phyloP scores from a whole-genome alignment of 2,797 vertebrate species.

The Gouania willdenowi region DNA sequence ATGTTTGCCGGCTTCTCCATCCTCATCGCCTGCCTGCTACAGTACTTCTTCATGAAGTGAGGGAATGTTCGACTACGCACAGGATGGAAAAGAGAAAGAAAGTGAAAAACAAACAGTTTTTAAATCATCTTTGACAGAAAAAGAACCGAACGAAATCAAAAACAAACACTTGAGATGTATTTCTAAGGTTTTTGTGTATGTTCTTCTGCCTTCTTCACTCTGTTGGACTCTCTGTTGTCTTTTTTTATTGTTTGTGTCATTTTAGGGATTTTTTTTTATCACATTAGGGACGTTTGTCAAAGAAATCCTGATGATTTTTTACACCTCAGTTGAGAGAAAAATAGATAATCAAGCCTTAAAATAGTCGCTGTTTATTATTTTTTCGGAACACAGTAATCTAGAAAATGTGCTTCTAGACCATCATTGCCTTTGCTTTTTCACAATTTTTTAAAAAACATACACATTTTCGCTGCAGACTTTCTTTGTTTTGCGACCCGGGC shows the following conservation, averaged over 20 bases:
- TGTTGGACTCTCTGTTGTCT: slow-evolving; percentile 67
- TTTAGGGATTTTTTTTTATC: too few relatives aligned
- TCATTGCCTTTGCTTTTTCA: slow-evolving; percentile 55
- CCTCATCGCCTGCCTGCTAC: slow-evolving; percentile 94
- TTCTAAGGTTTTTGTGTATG: slow-evolving; percentile 82
- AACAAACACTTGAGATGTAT: slow-evolving; percentile 78
- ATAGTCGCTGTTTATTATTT: slow-evolving; percentile 70
- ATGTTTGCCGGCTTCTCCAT: slow-evolving; percentile 90
- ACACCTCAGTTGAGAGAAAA: slow-evolving; percentile 85
- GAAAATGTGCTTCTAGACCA: slow-evolving; percentile 69
- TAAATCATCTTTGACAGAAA: slow-evolving; percentile 60
- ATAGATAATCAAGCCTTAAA: slow-evolving; percentile 78
- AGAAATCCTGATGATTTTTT: slow-evolving; percentile 79
- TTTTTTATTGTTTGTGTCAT: slow-evolving; percentile 67
- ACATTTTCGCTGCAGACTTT: slow-evolving; percentile 52
- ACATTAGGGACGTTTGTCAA: slow-evolving; percentile 52
- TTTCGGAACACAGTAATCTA: slow-evolving; percentile 64
- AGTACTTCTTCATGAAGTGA: slow-evolving; percentile 98
- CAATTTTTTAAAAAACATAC: slow-evolving; percentile 43
- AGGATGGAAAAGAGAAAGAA: slow-evolving; percentile 65
- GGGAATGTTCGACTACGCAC: slow-evolving; percentile 67
- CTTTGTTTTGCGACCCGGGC: slow-evolving; percentile 73
- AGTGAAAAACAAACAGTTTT: slow-evolving; percentile 35
- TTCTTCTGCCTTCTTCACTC: slow-evolving; percentile 42
- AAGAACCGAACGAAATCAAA: slow-evolving; percentile 63